Evolutionary conservation across 2,888 invertebrate genomes (phyloP), one percentile per base, ranked within the genome.

Genomic region (Octonoba sinensis): DNA sequence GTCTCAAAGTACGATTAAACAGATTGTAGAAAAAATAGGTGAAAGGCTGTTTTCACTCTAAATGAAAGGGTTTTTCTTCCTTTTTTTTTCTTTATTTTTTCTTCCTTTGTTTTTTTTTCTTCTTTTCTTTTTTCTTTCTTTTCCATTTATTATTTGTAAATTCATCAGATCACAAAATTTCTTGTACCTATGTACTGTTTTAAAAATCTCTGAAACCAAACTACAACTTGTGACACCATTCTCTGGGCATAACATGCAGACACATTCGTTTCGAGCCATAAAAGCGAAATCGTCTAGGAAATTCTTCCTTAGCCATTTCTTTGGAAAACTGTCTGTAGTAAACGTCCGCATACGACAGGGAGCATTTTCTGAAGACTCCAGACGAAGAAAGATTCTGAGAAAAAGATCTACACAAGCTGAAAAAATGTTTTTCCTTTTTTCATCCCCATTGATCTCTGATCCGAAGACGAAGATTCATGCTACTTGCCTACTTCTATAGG

Each of bases 391-490:
- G 59, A 60, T 27, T 66, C 75, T 59, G 49, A 36, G 36, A 36
- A 36, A 36, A 36, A 36, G 36, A 36, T 36, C 22, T 46, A 65
- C 54, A 65, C 46, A 57, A 20, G 27, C 24, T 47, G n/a, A 49
- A 60, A 67, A 67, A 66, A 16, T 56, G 51, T 51, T 27, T 59
- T 36, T 36, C 18, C 67, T 59, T 67, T 70, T 73, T 70, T 69
- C 69, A 64, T 69, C 67, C 67, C 47, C 47, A n/a, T 54, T 59
- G 75, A 75, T 77, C 69, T 70, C 47, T 70, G 76, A 77, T 70
- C 76, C 70, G 47, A 27, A 70, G 20, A 69, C 70, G 62, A 54
- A 76, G 76, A 46, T 56, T 47, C 49, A 70, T 70, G 64, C 76
- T 64, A 69, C 62, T 70, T 70, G 76, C 70, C 56, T 73, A 56